A percentile compares a stretch with the other conserved stretches of the same genome.
These are phyloP conservation scores for Drosophila kurseongensis DNA, from an alignment of 1,140 invertebrate genomes.

Conservation along the genomic window DNA sequence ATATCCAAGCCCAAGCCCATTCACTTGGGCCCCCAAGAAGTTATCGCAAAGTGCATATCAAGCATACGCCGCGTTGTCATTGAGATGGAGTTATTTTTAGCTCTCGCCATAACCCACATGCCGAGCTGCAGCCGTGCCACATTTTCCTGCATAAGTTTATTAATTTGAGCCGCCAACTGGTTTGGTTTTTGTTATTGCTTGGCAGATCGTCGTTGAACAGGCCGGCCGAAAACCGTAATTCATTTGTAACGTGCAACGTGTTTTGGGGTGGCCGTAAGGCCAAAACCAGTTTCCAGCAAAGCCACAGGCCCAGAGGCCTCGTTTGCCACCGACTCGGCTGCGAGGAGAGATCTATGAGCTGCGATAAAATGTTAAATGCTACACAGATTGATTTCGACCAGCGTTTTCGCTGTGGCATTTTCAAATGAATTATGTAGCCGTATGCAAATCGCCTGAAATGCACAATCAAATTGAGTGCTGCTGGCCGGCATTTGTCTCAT, in stretches of 20 bases:
- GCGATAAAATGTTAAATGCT: conserved; percentile 74
- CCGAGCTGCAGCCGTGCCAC: conserved; percentile 47
- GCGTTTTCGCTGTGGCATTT: conserved; percentile 43
- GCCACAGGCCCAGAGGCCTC: conserved; percentile 60
- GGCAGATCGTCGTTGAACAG: conserved; percentile 26
- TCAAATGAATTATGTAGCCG: conserved; percentile 55
- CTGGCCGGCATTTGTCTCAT: conserved; percentile 38
- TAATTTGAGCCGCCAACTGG: conserved; percentile 75
- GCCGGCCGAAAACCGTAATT: conserved; percentile 61
- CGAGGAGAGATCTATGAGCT: conserved; percentile 17
- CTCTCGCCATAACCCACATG: conserved; percentile 60
- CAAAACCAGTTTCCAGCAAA: conserved; percentile 59
- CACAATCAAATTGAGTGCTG: conserved; percentile 53
- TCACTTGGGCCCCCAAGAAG: conserved; percentile 54
- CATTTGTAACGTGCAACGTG: conserved; percentile 74
- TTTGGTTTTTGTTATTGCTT: conserved; percentile 16
- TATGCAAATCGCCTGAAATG: conserved; percentile 57
- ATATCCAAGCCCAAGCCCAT: conserved; percentile 24
- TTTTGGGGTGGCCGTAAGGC: conserved; percentile 37
- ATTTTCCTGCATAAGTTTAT: conserved; percentile 67
- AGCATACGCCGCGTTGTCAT: conserved; percentile 79
- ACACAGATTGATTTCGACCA: conserved; percentile 72
- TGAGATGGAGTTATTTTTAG: conserved; percentile 72
- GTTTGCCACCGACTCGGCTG: conserved; percentile 18
- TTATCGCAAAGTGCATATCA: conserved; percentile 63